Percentiles rank a stretch among this genome's conserved stretches.
Evolutionary conservation across 2,797 vertebrate genomes (phyloP).

Genomic region (Hylomyscus alleni): DNA sequence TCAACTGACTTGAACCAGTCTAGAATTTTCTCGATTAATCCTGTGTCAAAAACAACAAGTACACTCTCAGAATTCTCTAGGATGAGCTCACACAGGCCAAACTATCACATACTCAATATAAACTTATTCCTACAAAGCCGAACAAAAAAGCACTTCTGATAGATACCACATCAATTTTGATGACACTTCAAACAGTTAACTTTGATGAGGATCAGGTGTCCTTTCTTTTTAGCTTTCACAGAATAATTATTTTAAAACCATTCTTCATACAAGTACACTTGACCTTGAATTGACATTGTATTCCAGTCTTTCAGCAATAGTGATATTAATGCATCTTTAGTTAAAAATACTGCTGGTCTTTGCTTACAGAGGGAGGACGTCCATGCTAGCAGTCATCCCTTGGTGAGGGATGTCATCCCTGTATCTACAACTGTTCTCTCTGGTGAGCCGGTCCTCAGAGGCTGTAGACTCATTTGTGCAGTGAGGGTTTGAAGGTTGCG

Average conservation of each 20-base stretch:
- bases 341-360: not conserved
- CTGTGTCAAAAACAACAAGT: not conserved
- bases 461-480: not conserved
- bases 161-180: not conserved
- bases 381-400: not conserved
- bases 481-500: not conserved
- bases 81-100: not conserved
- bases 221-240: constrained; percentile 33
- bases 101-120: not conserved
- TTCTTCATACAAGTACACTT: not conserved
- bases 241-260: constrained; percentile 41
- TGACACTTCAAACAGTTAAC: not conserved
- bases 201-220: not conserved
- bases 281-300: constrained; percentile 47
- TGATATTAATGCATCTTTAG: constrained; percentile 21
- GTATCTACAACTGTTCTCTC: not conserved
- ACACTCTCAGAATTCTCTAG: not conserved
- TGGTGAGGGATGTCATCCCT: not conserved
- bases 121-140: constrained; percentile 3
- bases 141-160: not conserved
- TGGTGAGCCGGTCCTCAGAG: not conserved
- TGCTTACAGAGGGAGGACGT: not conserved
- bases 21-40: constrained; percentile 32
- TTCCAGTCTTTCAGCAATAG: not conserved
- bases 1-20: not conserved